phyloP scores from a whole-genome alignment of 2,113 vertebrate species.

The Oreochromis niloticus region DNA sequence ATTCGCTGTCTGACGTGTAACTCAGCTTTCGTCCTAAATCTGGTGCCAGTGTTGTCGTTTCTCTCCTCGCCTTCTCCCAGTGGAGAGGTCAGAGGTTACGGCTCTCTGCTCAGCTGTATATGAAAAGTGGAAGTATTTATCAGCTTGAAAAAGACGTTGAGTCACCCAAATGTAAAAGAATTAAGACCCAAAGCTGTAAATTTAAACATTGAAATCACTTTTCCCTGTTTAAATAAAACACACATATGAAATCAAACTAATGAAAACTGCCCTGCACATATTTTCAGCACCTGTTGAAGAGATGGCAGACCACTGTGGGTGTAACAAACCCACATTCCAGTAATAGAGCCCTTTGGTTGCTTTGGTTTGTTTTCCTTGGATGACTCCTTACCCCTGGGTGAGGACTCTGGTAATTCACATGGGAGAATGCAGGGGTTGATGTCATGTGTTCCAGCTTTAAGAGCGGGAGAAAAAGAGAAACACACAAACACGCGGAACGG shows the following conservation, averaged over 20 bases:
- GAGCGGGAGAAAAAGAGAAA: not conserved
- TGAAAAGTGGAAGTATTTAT: not conserved
- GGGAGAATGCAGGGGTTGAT: constrained; percentile 43
- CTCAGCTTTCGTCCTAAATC: not conserved
- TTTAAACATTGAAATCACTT: not conserved
- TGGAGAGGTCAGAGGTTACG: not conserved
- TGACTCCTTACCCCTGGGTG: constrained; percentile 57
- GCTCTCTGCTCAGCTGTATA: not conserved
- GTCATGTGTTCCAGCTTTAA: constrained; percentile 46
- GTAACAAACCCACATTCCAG: constrained; percentile 60
- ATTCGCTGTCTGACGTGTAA: not conserved
- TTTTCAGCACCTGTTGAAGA: constrained; percentile 61
- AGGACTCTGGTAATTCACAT: constrained; percentile 59
- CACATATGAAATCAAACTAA: not conserved
- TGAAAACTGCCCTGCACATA: constrained; percentile 22
- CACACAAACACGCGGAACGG: not conserved
- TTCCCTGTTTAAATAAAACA: not conserved
- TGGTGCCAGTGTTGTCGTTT: not conserved
- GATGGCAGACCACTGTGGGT: constrained; percentile 45
- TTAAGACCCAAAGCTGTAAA: not conserved
- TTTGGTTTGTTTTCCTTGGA: constrained; percentile 68
- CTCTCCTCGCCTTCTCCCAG: not conserved
- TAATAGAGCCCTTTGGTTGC: constrained; percentile 62
- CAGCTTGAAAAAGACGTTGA: not conserved
- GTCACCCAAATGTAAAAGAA: not conserved